These are phyloP conservation scores for Homarus americanus DNA, from an alignment of 1,140 invertebrate genomes.

Conservation along the genomic window DNA sequence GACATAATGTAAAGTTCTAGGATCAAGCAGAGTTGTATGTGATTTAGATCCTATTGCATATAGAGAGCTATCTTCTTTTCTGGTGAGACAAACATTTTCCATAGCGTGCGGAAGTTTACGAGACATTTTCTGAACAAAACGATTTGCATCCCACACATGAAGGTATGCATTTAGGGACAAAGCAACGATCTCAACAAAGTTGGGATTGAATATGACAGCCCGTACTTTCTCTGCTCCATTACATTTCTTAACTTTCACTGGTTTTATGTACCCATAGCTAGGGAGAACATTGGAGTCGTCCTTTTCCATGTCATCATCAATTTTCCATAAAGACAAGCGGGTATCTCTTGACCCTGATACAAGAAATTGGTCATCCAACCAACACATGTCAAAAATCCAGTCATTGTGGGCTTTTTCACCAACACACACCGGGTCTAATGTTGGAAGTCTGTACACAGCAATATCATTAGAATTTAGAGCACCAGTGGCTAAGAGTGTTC, in stretches of 20 bases:
- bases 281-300: conserved; percentile 4
- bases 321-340: conserved; percentile 80
- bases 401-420: conserved; percentile 94
- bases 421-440: conserved; percentile 95
- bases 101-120: conserved; percentile 91
- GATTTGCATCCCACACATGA: conserved; percentile 95
- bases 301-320: conserved; percentile 75
- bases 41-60: conserved; percentile 97
- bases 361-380: conserved; percentile 97
- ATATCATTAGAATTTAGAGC: conserved; percentile 95
- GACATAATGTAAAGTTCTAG: conserved; percentile 88
- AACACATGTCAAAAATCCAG: conserved; percentile 97
- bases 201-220: conserved; percentile 91
- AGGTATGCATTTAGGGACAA: conserved; percentile 92
- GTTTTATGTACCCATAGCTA: conserved; percentile 65
- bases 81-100: conserved; percentile 95
- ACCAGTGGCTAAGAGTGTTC: conserved; percentile 93
- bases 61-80: conserved; percentile 86
- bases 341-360: conserved; percentile 96
- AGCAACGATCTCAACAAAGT: conserved; percentile 92
- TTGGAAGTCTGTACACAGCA: conserved; percentile 94
- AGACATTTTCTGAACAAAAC: conserved; percentile 89
- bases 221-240: conserved; percentile 84
- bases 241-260: conserved; percentile 70
- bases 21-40: conserved; percentile 93